These are phyloP conservation scores for Apamea sordens DNA, from an alignment of 2,888 invertebrate species.

Conservation along the genomic window DNA sequence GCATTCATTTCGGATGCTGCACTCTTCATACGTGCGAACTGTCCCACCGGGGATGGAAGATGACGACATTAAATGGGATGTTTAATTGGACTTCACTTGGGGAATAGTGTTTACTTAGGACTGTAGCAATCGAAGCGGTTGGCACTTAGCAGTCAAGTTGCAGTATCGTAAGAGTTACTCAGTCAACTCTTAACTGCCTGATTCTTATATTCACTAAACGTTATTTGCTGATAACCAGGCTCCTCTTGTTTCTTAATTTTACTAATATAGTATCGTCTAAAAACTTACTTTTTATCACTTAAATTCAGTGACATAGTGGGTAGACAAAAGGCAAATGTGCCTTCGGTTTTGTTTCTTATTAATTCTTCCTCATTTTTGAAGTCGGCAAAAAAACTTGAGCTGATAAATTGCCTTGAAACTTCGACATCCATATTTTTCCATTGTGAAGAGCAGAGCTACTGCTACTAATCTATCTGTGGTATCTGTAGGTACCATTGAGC, in stretches of 20 bases:
- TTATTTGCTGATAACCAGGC: not conserved
- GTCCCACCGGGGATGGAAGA: not conserved
- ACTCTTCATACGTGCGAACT: constrained; percentile 33
- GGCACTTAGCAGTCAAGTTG: not conserved
- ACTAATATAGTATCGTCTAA: too few relatives aligned
- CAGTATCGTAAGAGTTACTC: not conserved
- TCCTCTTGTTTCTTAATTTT: not conserved
- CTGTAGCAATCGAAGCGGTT: not conserved
- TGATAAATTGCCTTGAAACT: not conserved
- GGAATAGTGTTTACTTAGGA: not conserved
- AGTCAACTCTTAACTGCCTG: not conserved
- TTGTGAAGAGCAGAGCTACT: constrained; percentile 4
- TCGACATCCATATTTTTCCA: not conserved
- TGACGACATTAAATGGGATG: constrained; percentile 2
- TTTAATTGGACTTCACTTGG: not conserved
- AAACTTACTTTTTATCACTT: not conserved
- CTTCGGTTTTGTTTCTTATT: not conserved
- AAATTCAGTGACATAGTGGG: too few relatives aligned
- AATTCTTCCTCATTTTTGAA: too few relatives aligned
- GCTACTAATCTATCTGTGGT: constrained; percentile 40
- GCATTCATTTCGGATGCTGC: constrained; percentile 36
- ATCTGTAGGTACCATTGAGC: constrained; percentile 46
- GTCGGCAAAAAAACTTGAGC: not conserved
- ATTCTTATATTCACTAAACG: not conserved
- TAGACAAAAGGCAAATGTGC: too few relatives aligned